Percentiles rank a stretch among this genome's conserved stretches.
Conservation (phyloP, 2,888 invertebrate genomes). For the Nephrotoma guestfalica region DNA sequence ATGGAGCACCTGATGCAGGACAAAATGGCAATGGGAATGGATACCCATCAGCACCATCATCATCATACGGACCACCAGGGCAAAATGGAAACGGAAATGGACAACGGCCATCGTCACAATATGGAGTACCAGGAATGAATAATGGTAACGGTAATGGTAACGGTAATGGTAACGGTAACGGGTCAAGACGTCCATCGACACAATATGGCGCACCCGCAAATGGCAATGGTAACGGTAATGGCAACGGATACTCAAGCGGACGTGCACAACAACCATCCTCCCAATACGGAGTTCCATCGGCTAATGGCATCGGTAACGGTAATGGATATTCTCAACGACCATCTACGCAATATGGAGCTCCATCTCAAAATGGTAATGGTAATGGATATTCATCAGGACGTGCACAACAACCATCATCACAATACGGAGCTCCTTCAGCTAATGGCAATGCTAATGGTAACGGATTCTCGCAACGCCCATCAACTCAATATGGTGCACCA, state of each 20-base stretch:
- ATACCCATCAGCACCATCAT: slow-evolving; percentile 15
- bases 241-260: neutral
- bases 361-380: slow-evolving; percentile 18
- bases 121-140: slow-evolving; percentile 17
- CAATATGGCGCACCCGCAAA: slow-evolving; percentile 34
- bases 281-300: slow-evolving; percentile 15
- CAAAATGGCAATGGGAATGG: slow-evolving; percentile 8
- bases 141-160: no score
- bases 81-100: slow-evolving; percentile 17
- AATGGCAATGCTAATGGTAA: slow-evolving; percentile 17
- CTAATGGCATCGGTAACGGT: slow-evolving; percentile 17
- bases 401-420: slow-evolving; percentile 12
- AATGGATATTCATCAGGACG: neutral
- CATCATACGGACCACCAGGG: slow-evolving; percentile 16
- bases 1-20: slow-evolving; percentile 1
- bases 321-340: slow-evolving; percentile 19
- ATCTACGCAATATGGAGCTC: slow-evolving; percentile 34
- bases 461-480: slow-evolving; percentile 18
- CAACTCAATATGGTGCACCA: slow-evolving; percentile 35
- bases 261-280: slow-evolving; percentile 12
- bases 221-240: slow-evolving; percentile 15
- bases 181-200: slow-evolving; percentile 20
- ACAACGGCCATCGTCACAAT: slow-evolving; percentile 17
- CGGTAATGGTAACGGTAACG: slow-evolving; percentile 13
- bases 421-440: slow-evolving; percentile 15